Base-by-base conservation (phyloP, 2,797 vertebrate genomes). In the Bufotes viridis region DNA sequence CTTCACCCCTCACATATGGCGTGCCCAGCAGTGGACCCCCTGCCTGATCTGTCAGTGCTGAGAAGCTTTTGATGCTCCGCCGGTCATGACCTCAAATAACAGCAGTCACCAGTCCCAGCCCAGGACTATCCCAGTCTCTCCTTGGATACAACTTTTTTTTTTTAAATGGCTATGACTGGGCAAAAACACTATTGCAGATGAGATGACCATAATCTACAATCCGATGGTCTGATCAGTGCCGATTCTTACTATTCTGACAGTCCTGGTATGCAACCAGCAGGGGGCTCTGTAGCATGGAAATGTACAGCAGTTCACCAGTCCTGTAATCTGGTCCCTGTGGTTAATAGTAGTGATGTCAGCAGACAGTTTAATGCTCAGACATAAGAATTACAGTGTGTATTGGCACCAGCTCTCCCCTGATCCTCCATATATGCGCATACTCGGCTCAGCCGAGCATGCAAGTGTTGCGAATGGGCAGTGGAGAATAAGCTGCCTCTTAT, bases 11-110 rank as follows among this genome's bases (percentile, higher is more conserved):
- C n/a, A 26, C 65, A 67, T 26, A 14, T 72, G 34, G 34, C 18
- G 5, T 42, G 29, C 1, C 0, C 29, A 17, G 29, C 4, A 20
- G 5, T 4, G 34, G 72, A 75, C 72, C 72, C 72, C 72, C 72
- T 75, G 72, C 42, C 42, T 22, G 72, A 53, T 4, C 49, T 76
- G 74, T 76, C 49, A 76, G 49, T n/a, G 49, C 29, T 51, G 42
- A 14, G 22, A 11, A 51, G 18, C 72, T 75, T 49, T 75, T 75
- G 72, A 75, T 75, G 72, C 34, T 49, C 9, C 1, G 0, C 74
- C 42, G 49, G 74, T 76, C 74, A 76, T 76, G 74, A 53, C 49
- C 74, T 76, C 74, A n/a, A 5, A 76, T 51, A 7, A 53, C 70
- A 42, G 17, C 5, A 20, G 34, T 74, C 29, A 42, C 29, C 5